Evolutionary conservation across 2,888 invertebrate genomes (phyloP), one percentile per base, ranked within the genome.

Genomic region (Copidosoma aretas): DNA sequence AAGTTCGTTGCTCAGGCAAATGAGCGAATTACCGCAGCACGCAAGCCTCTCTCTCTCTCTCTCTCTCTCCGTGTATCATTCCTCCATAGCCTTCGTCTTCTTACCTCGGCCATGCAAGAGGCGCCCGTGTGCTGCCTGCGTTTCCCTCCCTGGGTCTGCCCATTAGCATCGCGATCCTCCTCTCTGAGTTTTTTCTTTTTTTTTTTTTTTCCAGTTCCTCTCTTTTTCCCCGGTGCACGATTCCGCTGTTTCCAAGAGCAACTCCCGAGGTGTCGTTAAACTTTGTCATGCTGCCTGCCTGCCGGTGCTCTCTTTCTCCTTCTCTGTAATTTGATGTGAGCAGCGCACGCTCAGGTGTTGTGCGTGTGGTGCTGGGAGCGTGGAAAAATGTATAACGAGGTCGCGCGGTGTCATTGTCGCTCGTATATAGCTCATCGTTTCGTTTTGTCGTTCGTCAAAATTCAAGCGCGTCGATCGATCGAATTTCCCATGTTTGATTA

Each of bases 21-120:
- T 81, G 79, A 80, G 79, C 76, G 78, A 78, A 78, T 79, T 80
- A 78, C 76, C 76, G 77, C 75, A 78, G 77, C 81, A 82, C 80
- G 82, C 80, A 76, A 81, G 64, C 32, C 32, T 32, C n/a, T n/a
- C n/a, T n/a, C n/a, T n/a, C n/a, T n/a, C n/a, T n/a, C n/a, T n/a
- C n/a, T n/a, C n/a, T n/a, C n/a, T n/a, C n/a, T n/a, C n/a, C n/a
- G n/a, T 32, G 32, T 32, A 32, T 32, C 32, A 32, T 32, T 32
- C 8, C 32, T n/a, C n/a, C n/a, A n/a, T n/a, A n/a, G n/a, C n/a
- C n/a, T n/a, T n/a, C n/a, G n/a, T n/a, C n/a, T n/a, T n/a, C n/a
- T n/a, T n/a, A n/a, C 32, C 32, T 32, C 8, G 32, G 4, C 32
- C 32, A 8, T 32, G 32, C 32, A 8, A 32, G 32, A 32, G 32